These are phyloP conservation scores for Thalassophryne amazonica DNA, from an alignment of 2,797 vertebrate genomes.

Conservation along the genomic window DNA sequence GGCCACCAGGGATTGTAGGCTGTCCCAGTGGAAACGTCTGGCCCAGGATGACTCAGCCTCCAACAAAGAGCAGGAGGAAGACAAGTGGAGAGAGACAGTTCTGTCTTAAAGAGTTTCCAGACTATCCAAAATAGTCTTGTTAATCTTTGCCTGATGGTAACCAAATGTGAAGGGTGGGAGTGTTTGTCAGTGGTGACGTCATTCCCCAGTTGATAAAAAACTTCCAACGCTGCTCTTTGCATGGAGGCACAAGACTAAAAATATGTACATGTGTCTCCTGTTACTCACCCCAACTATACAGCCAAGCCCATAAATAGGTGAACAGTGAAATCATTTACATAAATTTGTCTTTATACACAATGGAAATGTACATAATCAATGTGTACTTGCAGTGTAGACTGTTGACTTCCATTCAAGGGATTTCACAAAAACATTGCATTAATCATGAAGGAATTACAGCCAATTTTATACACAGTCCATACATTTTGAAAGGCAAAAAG, in stretches of 20 bases:
- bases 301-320: too few species aligned
- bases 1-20: constrained; percentile 62
- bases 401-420: too few species aligned
- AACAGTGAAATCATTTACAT: too few species aligned
- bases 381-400: too few species aligned
- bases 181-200: constrained; percentile 25
- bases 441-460: too few species aligned
- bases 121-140: constrained; percentile 69
- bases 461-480: too few species aligned
- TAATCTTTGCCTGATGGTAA: constrained; percentile 67
- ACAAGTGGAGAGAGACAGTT: constrained; percentile 49
- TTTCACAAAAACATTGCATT: too few species aligned
- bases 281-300: too few species aligned
- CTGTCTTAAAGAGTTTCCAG: constrained; percentile 72
- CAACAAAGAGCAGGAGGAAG: constrained; percentile 46
- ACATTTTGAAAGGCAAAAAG: too few species aligned
- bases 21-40: constrained; percentile 75
- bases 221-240: constrained; percentile 28
- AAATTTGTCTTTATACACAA: too few species aligned
- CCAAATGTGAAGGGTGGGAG: constrained; percentile 64
- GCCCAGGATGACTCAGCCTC: constrained; percentile 69
- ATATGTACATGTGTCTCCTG: constrained; percentile 40
- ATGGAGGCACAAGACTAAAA: constrained; percentile 41
- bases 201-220: constrained; percentile 42
- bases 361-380: too few species aligned